phyloP scores from a whole-genome alignment of 2,888 invertebrate genomes.

The Fragum fragum region DNA sequence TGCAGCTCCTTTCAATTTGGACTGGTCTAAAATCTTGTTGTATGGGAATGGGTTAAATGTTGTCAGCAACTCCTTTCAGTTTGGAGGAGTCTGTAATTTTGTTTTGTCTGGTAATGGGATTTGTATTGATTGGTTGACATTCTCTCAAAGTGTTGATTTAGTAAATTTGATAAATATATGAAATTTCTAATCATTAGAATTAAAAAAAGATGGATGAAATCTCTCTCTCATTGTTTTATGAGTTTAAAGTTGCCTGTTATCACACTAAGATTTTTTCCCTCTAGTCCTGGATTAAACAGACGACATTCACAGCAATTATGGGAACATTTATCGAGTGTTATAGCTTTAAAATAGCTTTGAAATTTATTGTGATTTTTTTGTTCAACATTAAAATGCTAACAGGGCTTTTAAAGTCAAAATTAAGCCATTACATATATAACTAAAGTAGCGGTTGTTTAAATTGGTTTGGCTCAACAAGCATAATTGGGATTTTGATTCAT shows the following conservation, averaged over 20 bases:
- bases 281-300: background rate
- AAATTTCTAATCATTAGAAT: background rate
- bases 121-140: too few species aligned
- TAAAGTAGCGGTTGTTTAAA: slow-evolving; percentile 21
- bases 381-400: slow-evolving; percentile 27
- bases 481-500: background rate
- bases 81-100: too few species aligned
- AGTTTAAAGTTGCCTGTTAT: slow-evolving; percentile 4
- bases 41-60: too few species aligned
- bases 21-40: too few species aligned
- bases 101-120: too few species aligned
- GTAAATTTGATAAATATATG: too few species aligned
- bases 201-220: background rate
- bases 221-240: slow-evolving; percentile 24
- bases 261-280: background rate
- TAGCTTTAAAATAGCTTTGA: slow-evolving; percentile 23
- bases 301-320: slow-evolving; percentile 15
- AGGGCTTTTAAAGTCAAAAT: slow-evolving; percentile 31
- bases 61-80: too few species aligned
- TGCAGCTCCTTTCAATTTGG: too few species aligned
- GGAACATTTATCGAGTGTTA: slow-evolving; percentile 13
- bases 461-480: background rate
- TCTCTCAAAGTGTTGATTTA: too few species aligned
- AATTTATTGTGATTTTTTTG: slow-evolving; percentile 14
- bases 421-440: slow-evolving; percentile 12